These are phyloP conservation scores for Triplophysa bombifrons DNA, from an alignment of 2,797 vertebrate genomes.

Conservation along the genomic window DNA sequence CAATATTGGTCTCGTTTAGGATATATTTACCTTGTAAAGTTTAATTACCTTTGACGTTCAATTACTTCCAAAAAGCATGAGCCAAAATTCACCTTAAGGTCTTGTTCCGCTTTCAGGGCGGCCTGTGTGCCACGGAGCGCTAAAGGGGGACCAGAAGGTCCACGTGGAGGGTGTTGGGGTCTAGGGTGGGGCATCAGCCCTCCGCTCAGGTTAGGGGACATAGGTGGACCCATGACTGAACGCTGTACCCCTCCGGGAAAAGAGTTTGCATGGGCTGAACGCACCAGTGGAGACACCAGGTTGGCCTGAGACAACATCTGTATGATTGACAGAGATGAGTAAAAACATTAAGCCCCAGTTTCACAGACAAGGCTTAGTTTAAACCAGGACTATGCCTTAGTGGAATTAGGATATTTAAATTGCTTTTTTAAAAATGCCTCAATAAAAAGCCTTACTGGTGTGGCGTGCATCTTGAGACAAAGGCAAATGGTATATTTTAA, in stretches of 20 bases:
- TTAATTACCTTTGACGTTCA: no score
- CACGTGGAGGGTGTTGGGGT: conserved; percentile 84
- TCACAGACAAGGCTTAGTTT: no score
- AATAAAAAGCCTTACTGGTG: no score
- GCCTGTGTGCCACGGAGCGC: conserved; percentile 86
- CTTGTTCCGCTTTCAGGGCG: conserved; percentile 90
- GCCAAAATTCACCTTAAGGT: conserved; percentile 84
- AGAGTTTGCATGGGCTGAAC: conserved; percentile 90
- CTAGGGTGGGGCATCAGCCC: conserved; percentile 93
- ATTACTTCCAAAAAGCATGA: neutral
- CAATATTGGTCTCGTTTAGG: no score
- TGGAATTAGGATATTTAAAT: no score
- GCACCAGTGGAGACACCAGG: conserved; percentile 92
- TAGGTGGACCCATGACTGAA: conserved; percentile 86
- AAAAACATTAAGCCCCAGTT: neutral
- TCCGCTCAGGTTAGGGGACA: conserved; percentile 84
- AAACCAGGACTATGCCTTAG: no score
- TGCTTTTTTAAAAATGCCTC: no score
- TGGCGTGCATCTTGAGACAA: no score
- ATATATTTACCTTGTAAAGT: no score
- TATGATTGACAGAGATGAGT: conserved; percentile 43
- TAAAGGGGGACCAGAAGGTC: conserved; percentile 82
- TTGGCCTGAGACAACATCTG: conserved; percentile 97
- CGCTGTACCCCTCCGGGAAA: conserved; percentile 91
- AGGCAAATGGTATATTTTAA: no score